Base-by-base conservation (phyloP, 2,888 invertebrate genomes). In the Campoplex nolae region DNA sequence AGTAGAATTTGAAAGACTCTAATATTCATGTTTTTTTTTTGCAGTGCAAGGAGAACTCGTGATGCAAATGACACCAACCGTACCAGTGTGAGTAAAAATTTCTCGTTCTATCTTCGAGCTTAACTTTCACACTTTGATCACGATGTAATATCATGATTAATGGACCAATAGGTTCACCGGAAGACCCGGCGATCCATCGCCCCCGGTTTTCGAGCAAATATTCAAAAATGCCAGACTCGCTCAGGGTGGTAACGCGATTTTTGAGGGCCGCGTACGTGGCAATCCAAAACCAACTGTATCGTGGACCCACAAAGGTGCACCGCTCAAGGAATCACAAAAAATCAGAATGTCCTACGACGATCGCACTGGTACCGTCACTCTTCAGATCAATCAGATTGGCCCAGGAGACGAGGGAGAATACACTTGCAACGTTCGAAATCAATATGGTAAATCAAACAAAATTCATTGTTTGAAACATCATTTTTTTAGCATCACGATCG, bases 361-460 rank as follows among this genome's bases (percentile, higher is more conserved):
- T 94, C 96, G 97, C 94, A 98, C 98, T 90, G 99, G 99, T 80
- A 97, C 97, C 90, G 98, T 98, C 90, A 97, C 98, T 87, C 96
- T 99, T 92, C 97, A 98, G 91, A 99, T 99, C 93, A 98, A 98
- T 94, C 97, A 98, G 94, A 98, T 99, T 91, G 98, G 98, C 87
- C 98, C 98, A 83, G 99, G 98, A 77, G 99, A 99, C 95, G 98
- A 98, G 94, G 99, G 99, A 90, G 99, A 99, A 95, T 99, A 99
- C 95, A 98, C 98, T 1, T 98, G 99, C 95, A 98, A 97, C 86
- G 99, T 99, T 71, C 97, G 98, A 91, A 99, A 99, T 95, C 98
- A 98, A 93, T 98, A 98, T 92, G 99, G 94, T 94, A 77, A 89
- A n/a, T 23, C n/a, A 7, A 28, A 13, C 16, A 1, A 1, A 3